A percentile compares a stretch with the other conserved stretches of the same genome.
Evolutionary conservation across 1,140 invertebrate species (phyloP).

Genomic region (Probaryconus sp.): DNA sequence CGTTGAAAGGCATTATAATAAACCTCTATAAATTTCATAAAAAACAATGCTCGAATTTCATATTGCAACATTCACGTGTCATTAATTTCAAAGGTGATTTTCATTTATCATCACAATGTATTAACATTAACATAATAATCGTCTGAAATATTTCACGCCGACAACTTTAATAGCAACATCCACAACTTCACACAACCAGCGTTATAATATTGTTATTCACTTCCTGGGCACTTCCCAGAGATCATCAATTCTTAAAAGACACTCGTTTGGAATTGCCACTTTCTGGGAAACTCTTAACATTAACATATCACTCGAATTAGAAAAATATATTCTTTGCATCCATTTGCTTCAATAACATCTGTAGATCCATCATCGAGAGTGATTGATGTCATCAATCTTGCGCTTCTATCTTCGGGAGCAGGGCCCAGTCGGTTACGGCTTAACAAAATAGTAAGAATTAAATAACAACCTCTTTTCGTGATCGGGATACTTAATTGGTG

Average conservation of each 20-base stretch:
- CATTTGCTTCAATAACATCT: slow-evolving; percentile 39
- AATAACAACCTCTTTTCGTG: slow-evolving; percentile 7
- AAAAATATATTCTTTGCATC: slow-evolving; percentile 19
- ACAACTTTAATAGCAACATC: too few relatives aligned
- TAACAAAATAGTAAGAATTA: slow-evolving; percentile 12
- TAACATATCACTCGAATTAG: slow-evolving; percentile 19
- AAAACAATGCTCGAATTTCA: too few relatives aligned
- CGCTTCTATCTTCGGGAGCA: slow-evolving; percentile 6
- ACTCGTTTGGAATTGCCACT: background rate
- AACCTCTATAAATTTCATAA: too few relatives aligned
- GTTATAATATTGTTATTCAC: too few relatives aligned
- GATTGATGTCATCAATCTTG: slow-evolving; percentile 40
- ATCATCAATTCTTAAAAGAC: slow-evolving; percentile 2
- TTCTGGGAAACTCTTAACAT: background rate
- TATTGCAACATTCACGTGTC: too few relatives aligned
- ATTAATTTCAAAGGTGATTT: too few relatives aligned
- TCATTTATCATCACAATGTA: too few relatives aligned
- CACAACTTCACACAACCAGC: too few relatives aligned
- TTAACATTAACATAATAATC: too few relatives aligned
- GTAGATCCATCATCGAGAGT: slow-evolving; percentile 27
- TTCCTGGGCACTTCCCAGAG: background rate
- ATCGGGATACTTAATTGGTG: slow-evolving; percentile 48
- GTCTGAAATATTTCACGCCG: too few relatives aligned
- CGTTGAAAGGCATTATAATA: too few relatives aligned
- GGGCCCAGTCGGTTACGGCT: slow-evolving; percentile 22